Conservation (phyloP, 2,888 invertebrate species). For the Drosophila infuscata region DNA sequence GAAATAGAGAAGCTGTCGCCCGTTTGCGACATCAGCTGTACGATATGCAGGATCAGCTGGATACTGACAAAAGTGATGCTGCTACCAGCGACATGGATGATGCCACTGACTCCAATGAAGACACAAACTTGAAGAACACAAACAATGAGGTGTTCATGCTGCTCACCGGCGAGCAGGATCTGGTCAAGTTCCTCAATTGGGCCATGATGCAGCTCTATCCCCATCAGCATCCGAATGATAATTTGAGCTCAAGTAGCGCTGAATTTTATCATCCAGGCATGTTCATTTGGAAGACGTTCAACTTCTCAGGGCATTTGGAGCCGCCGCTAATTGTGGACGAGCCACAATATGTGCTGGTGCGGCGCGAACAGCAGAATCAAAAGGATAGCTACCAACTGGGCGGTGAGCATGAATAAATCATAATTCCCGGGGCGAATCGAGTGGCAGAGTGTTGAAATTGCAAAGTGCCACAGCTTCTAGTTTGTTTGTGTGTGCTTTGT, state of each 20-base stretch:
- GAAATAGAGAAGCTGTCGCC: conserved; percentile 64
- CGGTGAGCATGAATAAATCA: conserved; percentile 65
- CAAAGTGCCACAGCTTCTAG: conserved; percentile 28
- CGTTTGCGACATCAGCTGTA: conserved; percentile 54
- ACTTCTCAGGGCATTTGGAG: conserved; percentile 83
- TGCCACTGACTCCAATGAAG: conserved; percentile 32
- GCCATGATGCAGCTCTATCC: conserved; percentile 81
- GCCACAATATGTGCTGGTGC: conserved; percentile 82
- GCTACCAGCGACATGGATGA: conserved; percentile 28
- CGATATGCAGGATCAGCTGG: conserved; percentile 39
- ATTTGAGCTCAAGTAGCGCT: conserved; percentile 54
- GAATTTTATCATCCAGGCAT: conserved; percentile 77
- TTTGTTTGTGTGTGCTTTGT: conserved; percentile 26
- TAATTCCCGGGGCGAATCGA: conserved; percentile 47
- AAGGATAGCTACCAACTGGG: conserved; percentile 62
- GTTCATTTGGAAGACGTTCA: conserved; percentile 82
- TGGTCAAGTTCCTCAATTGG: conserved; percentile 82
- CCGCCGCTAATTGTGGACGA: conserved; percentile 83
- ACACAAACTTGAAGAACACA: conserved; percentile 25
- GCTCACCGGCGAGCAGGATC: conserved; percentile 81
- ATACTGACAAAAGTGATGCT: conserved; percentile 25
- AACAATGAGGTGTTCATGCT: conserved; percentile 78
- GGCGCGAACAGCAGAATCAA: conserved; percentile 68
- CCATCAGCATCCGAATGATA: conserved; percentile 39
- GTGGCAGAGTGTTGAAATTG: conserved; percentile 54